Conservation (phyloP, 2,797 vertebrate genomes). For the Acrossocheilus fasciatus region DNA sequence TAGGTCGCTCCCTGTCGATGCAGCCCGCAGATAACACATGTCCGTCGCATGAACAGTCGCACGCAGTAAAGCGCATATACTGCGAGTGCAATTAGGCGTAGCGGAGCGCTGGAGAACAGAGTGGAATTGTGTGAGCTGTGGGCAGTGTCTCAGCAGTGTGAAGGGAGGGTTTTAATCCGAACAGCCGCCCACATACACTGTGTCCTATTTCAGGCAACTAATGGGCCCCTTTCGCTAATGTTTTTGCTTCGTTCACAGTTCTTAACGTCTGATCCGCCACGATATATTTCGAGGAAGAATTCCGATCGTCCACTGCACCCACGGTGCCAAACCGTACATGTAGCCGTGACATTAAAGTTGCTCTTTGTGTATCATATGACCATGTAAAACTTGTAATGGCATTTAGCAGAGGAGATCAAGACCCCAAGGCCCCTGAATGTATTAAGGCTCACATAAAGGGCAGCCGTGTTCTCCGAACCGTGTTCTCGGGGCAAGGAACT, state of each 20-base stretch:
- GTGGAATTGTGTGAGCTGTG: conserved; percentile 49
- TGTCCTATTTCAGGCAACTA: conserved; percentile 55
- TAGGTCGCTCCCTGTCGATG: conserved; percentile 6
- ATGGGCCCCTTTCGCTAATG: conserved; percentile 43
- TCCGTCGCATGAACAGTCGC: conserved; percentile 52
- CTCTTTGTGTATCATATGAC: conserved; percentile 46
- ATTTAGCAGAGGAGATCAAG: conserved; percentile 37
- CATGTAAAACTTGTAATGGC: conserved; percentile 43
- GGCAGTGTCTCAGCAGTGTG: conserved; percentile 23
- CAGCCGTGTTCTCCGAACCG: conserved; percentile 30
- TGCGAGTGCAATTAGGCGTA: conserved; percentile 48
- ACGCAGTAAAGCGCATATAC: conserved; percentile 26
- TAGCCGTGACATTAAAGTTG: conserved; percentile 40
- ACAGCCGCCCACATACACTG: conserved; percentile 27
- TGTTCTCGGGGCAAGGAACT: conserved; percentile 34
- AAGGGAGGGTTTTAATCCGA: conserved; percentile 31
- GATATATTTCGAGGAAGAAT: conserved; percentile 34
- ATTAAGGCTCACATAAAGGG: conserved; percentile 43
- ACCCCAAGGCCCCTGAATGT: conserved; percentile 24
- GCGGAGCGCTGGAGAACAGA: conserved; percentile 44
- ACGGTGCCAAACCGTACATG: conserved; percentile 39
- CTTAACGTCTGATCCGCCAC: conserved; percentile 23
- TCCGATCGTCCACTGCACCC: conserved; percentile 10
- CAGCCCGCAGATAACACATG: conserved; percentile 32
- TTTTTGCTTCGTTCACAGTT: conserved; percentile 41